Base-by-base conservation (phyloP, 2,797 vertebrate genomes). In the Myotis myotis region DNA sequence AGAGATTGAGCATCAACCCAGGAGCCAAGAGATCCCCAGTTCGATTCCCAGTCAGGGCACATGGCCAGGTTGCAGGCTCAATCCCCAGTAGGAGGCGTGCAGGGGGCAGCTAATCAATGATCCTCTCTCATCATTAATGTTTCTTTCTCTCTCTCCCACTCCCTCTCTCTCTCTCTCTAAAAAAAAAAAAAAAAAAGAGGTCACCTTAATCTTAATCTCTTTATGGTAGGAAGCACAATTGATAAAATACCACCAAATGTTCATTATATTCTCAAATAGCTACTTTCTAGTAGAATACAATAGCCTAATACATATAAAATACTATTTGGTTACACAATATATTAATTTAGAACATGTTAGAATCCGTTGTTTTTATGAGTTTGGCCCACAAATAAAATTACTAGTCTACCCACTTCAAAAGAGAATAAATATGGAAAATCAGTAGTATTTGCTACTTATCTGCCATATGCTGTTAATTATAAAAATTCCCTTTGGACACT, bases 401-500 rank as follows among this genome's bases (percentile, higher is more conserved):
- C 25, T 38, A 36, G 19, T 74, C 4, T 47, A 79, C 44, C 38
- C 36, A 57, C 19, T 36, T 84, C 47, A 72, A 88, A 82, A 72
- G 22, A 88, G 1, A 89, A 6, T 79, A 72, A 93, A 94, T 71
- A 91, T 20, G n/a, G 36, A 82, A 94, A 96, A 81, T n/a, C 5
- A 55, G 30, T 47, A 70, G 51, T 64, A 30, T 91, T 82, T 95
- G 79, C 53, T 79, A 55, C 28, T 92, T 96, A 81, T 1, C 36
- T 89, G 25, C 8, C 36, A 17, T 62, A 70, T 22, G 51, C 38
- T 87, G 25, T 89, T 76, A 41, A 53, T 74, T 91, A 19, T 33
- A 85, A 83, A 92, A 89, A 82, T 36, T 91, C 22, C 80, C 19
- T 92, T 91, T 72, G 78, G 84, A 93, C 79, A 68, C 28, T 30